A percentile compares a stretch with the other conserved stretches of the same genome.
Evolutionary conservation across 2,113 vertebrate genomes (phyloP).

Genomic region (Protomyctophum bolini): DNA sequence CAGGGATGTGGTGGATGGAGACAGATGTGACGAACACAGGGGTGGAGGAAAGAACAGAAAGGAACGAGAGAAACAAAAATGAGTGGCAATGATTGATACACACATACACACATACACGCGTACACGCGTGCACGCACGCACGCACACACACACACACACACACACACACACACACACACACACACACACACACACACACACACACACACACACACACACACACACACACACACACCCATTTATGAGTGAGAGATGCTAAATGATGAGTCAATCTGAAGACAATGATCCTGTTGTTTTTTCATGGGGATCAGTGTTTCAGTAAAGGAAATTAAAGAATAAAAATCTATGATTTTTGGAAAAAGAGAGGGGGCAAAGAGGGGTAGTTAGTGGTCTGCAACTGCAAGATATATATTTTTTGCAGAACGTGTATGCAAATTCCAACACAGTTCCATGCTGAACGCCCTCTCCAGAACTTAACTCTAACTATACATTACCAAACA

Average conservation of each 20-base stretch:
- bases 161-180: not conserved
- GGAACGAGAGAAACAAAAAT: slow-evolving; percentile 56
- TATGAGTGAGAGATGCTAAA: slow-evolving; percentile 47
- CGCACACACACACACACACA: slow-evolving; percentile 18
- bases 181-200: slow-evolving; percentile 5
- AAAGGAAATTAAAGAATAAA: slow-evolving; percentile 90
- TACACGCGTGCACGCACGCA: slow-evolving; percentile 28
- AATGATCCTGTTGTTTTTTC: slow-evolving; percentile 57
- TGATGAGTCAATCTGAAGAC: slow-evolving; percentile 53
- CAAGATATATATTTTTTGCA: not conserved
- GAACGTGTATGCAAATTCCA: no score
- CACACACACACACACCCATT: not conserved
- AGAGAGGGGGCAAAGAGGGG: slow-evolving; percentile 74
- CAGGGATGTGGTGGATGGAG: slow-evolving; percentile 45
- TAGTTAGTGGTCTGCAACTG: slow-evolving; percentile 48
- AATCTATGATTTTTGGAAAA: slow-evolving; percentile 84
- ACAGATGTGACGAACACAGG: slow-evolving; percentile 26
- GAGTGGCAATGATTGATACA: slow-evolving; percentile 61
- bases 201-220: slow-evolving; percentile 28
- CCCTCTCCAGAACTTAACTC: no score
- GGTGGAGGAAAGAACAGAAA: slow-evolving; percentile 43
- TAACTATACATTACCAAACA: no score
- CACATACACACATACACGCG: slow-evolving; percentile 12
- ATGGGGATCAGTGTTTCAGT: slow-evolving; percentile 81
- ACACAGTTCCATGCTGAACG: no score